These are phyloP conservation scores for Chorisops tibialis DNA, from an alignment of 2,888 invertebrate species.

Conservation along the genomic window DNA sequence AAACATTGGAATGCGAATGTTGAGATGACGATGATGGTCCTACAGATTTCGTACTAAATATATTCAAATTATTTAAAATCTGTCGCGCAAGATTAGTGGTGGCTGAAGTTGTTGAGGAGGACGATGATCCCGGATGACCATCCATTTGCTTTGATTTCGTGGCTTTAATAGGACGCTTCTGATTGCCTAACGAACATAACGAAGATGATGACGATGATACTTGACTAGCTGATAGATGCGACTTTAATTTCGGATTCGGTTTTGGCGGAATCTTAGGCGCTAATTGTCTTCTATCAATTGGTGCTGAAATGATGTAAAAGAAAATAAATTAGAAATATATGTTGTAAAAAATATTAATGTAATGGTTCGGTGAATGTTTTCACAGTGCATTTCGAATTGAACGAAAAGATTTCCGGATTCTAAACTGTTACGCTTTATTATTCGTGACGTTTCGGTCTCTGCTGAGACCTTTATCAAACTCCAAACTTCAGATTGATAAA, in stretches of 20 bases:
- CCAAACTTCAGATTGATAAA: no score
- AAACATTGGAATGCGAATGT: conserved; percentile 44
- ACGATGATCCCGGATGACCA: conserved; percentile 41
- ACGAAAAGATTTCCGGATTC: no score
- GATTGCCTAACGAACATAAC: conserved; percentile 35
- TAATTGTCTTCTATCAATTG: neutral
- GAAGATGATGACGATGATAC: conserved; percentile 18
- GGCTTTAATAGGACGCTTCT: conserved; percentile 38
- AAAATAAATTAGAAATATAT: neutral
- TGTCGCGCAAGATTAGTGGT: conserved; percentile 69
- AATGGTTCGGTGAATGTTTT: no score
- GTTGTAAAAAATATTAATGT: no score
- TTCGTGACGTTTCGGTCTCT: no score
- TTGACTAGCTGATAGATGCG: conserved; percentile 13
- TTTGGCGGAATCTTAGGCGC: conserved; percentile 39
- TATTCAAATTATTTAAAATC: conserved; percentile 76
- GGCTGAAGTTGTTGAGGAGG: conserved; percentile 51
- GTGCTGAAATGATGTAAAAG: neutral
- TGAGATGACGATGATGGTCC: conserved; percentile 27
- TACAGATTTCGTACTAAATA: conserved; percentile 56
- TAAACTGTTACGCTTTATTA: no score
- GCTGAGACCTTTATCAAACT: no score
- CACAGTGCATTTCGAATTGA: no score
- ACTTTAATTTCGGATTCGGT: conserved; percentile 38
- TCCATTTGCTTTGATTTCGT: conserved; percentile 40